A percentile compares a stretch with the other conserved stretches of the same genome.
These are phyloP conservation scores for Dolomedes plantarius DNA, from an alignment of 2,888 invertebrate genomes.

Conservation along the genomic window DNA sequence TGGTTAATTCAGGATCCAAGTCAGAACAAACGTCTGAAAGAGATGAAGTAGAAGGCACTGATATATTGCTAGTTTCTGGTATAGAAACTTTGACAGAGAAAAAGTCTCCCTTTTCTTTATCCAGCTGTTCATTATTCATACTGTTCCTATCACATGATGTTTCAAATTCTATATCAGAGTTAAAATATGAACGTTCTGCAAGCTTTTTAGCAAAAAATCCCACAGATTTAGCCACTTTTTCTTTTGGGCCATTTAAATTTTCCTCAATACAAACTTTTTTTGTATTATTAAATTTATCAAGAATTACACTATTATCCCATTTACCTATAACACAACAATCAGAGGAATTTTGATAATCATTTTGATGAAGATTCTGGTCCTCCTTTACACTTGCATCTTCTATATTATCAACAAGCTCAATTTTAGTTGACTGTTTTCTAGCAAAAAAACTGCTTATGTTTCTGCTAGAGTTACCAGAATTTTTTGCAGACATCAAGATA, in stretches of 20 bases:
- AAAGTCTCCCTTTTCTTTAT: background rate
- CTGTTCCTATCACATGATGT: background rate
- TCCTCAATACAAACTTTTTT: background rate
- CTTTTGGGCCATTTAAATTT: background rate
- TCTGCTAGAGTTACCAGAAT: background rate
- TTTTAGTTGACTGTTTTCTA: background rate
- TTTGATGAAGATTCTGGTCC: background rate
- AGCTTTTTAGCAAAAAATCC: slow-evolving; percentile 66
- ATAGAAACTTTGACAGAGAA: too few relatives aligned
- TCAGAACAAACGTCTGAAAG: background rate
- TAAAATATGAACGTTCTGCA: slow-evolving; percentile 19
- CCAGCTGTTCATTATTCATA: background rate
- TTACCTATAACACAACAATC: background rate
- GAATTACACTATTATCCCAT: too few relatives aligned
- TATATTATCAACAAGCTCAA: background rate
- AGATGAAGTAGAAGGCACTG: background rate
- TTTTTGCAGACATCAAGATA: background rate
- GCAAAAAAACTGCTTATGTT: background rate
- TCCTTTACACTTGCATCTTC: background rate
- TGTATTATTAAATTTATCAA: too few relatives aligned
- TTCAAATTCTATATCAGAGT: background rate
- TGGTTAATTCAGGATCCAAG: slow-evolving; percentile 47
- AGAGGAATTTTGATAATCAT: background rate
- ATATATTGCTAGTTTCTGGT: background rate
- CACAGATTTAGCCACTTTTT: background rate